phyloP scores from a whole-genome alignment of 1,140 invertebrate species.

The Prorops nasuta region DNA sequence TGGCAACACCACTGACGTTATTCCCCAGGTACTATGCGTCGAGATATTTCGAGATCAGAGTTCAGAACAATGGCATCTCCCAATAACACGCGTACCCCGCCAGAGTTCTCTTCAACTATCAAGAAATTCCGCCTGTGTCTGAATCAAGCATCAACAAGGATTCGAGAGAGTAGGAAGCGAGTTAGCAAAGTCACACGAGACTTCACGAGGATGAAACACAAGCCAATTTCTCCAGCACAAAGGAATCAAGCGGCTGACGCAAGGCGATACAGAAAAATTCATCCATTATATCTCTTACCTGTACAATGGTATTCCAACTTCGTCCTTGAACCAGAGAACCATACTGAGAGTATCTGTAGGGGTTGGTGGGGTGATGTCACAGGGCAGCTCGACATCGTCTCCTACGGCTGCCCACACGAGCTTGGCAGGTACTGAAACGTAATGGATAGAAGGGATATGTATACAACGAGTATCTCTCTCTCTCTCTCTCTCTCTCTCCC shows the following conservation, averaged over 20 bases:
- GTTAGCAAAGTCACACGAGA: no score
- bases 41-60: constrained; percentile 43
- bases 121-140: not conserved
- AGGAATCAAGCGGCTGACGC: not conserved
- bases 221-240: not conserved
- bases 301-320: constrained; percentile 77
- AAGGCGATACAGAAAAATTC: not conserved
- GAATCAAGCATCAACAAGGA: not conserved
- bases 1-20: no score
- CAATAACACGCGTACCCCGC: constrained; percentile 6
- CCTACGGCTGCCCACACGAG: constrained; percentile 73
- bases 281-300: constrained; percentile 62
- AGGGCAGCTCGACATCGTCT: constrained; percentile 73
- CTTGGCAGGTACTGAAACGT: constrained; percentile 61
- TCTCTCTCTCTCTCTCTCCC: no score
- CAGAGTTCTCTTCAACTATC: constrained; percentile 6
- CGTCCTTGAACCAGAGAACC: constrained; percentile 84
- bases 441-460: constrained; percentile 12
- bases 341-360: constrained; percentile 72
- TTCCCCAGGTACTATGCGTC: constrained; percentile 19
- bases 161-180: not conserved
- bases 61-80: constrained; percentile 39
- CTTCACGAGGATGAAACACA: not conserved
- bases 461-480: no score
- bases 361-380: constrained; percentile 73